These are phyloP conservation scores for Timema podura DNA, from an alignment of 2,888 invertebrate genomes.

Conservation along the genomic window DNA sequence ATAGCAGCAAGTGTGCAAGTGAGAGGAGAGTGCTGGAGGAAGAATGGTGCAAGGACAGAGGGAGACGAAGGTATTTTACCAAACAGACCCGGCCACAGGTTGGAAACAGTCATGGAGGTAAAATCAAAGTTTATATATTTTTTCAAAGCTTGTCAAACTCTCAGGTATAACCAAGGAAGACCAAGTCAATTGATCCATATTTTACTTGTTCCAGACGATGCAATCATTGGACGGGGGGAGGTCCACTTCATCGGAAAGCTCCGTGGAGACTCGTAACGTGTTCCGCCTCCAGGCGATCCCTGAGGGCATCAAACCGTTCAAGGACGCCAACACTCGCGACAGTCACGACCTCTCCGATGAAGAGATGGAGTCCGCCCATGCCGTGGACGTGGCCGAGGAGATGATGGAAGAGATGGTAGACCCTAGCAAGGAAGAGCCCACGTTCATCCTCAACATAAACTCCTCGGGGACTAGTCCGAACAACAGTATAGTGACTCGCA, in stretches of 20 bases:
- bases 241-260: conserved; percentile 32
- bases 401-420: not conserved
- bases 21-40: too few relatives aligned
- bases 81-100: too few relatives aligned
- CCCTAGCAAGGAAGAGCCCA: not conserved
- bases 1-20: too few relatives aligned
- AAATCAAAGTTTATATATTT: too few relatives aligned
- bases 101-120: too few relatives aligned
- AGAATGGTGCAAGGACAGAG: too few relatives aligned
- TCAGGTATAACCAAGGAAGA: too few relatives aligned
- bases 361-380: not conserved
- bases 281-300: conserved; percentile 37
- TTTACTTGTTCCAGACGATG: conserved; percentile 19
- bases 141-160: too few relatives aligned
- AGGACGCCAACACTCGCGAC: conserved; percentile 7
- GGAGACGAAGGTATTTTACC: too few relatives aligned
- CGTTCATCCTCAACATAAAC: conserved; percentile 16
- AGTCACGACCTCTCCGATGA: not conserved
- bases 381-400: conserved; percentile 5
- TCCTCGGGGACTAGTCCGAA: conserved; percentile 9
- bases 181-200: too few relatives aligned
- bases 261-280: conserved; percentile 28
- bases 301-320: conserved; percentile 34
- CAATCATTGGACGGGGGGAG: conserved; percentile 20
- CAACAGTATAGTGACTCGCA: conserved; percentile 23